Evolutionary conservation across 1,140 invertebrate species (phyloP), one percentile per base, ranked within the genome.

Genomic region (Brachionus rubens): DNA sequence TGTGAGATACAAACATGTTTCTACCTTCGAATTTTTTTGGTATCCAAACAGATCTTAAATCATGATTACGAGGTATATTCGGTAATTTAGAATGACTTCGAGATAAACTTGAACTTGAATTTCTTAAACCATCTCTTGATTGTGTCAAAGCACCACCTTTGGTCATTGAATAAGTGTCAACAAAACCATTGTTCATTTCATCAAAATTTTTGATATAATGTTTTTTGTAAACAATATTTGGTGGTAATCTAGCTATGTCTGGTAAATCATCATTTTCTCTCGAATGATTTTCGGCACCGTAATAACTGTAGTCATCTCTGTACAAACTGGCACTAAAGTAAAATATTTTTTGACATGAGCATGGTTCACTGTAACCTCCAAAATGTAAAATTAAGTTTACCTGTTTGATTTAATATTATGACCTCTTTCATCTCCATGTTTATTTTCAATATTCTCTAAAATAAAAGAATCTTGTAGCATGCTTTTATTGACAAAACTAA

Each of bases 41-140:
- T 40, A 72, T 54, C 68, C 68, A 72, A 26, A 72, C 68, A n/a
- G 68, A 72, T 26, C 68, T 72, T n/a, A 72, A 30, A 30, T 72
- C 59, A 43, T 65, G 59, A 43, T 65, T 65, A 19, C 59, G 26
- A 59, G 54, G 30, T 33, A 33, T 36, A 12, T 33, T 59, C 36
- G 54, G 54, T 9, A 50, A 50, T 30, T 70, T 70, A 33, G 65
- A 48, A 16, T 70, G 47, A 70, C 47, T 47, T 46, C 43, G 26
- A 47, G 33, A 47, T 28, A 30, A 19, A 47, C 43, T 19, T 70
- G 43, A 16, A n/a, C 43, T 50, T 48, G 41, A 16, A n/a, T 50
- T 70, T 70, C 40, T 43, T 70, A 24, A 50, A 26, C 65, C 59
- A 43, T 65, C 30, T 43, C 30, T 65, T 21, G 43, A 43, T 43